Conservation (phyloP, 2,113 vertebrate species). For the Alligator mississippiensis region DNA sequence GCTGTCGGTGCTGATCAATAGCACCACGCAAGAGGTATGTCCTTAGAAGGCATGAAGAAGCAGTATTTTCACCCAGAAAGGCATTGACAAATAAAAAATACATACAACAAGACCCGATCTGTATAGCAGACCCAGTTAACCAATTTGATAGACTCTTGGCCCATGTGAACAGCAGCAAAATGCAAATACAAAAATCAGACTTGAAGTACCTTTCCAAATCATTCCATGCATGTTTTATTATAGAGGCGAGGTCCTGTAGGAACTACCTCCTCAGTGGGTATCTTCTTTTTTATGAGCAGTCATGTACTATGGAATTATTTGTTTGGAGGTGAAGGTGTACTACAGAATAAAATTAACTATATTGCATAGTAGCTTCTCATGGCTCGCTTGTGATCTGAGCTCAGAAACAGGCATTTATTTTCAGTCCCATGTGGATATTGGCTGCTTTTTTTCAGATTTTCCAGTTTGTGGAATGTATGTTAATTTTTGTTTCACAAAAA, state of each 20-base stretch:
- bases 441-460: background rate
- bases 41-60: too few species aligned
- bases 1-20: background rate
- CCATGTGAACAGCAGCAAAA: background rate
- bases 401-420: background rate
- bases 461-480: background rate
- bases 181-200: background rate
- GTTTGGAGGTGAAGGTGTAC: background rate
- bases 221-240: background rate
- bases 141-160: background rate
- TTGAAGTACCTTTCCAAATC: background rate
- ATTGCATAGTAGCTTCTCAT: background rate
- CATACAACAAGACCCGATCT: background rate
- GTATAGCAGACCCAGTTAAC: background rate
- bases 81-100: background rate
- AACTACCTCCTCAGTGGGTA: background rate
- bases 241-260: background rate
- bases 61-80: background rate
- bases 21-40: background rate
- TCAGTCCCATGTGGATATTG: background rate
- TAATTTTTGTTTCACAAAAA: background rate
- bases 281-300: background rate
- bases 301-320: background rate
- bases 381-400: background rate
- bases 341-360: background rate